These are phyloP conservation scores for Machaerirhynchus nigripectus DNA, from an alignment of 2,113 vertebrate genomes.

Conservation along the genomic window DNA sequence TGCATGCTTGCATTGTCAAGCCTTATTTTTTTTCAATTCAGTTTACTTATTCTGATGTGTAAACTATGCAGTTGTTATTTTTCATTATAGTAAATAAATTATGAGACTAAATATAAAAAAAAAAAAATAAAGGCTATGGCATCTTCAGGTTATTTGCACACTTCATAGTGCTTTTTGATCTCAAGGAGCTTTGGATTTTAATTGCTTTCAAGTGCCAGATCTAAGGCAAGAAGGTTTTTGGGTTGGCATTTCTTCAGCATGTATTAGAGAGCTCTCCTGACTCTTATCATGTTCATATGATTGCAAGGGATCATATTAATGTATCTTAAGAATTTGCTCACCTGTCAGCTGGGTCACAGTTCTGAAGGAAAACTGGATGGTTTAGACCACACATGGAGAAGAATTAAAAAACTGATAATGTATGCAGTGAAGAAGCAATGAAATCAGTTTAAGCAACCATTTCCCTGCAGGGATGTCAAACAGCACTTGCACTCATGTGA, in stretches of 20 bases:
- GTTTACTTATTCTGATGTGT: neutral
- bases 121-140: neutral
- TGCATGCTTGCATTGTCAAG: neutral
- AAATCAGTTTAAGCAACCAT: neutral
- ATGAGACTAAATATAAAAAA: neutral
- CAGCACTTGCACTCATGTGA: neutral
- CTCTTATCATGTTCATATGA: neutral
- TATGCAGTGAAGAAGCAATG: neutral
- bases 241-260: neutral
- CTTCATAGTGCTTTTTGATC: conserved; percentile 18
- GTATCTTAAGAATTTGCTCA: neutral
- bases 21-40: neutral
- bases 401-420: neutral
- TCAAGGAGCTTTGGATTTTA: neutral
- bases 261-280: neutral
- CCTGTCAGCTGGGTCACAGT: neutral
- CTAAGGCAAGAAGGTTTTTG: neutral
- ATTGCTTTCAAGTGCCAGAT: neutral
- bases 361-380: neutral
- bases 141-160: conserved; percentile 1
- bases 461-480: neutral
- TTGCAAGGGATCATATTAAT: neutral
- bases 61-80: neutral
- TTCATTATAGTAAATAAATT: neutral
- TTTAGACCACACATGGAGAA: neutral